Percentiles rank a stretch among this genome's conserved stretches.
Evolutionary conservation across 2,797 vertebrate species (phyloP).

Genomic region (Xenentodon cancila): DNA sequence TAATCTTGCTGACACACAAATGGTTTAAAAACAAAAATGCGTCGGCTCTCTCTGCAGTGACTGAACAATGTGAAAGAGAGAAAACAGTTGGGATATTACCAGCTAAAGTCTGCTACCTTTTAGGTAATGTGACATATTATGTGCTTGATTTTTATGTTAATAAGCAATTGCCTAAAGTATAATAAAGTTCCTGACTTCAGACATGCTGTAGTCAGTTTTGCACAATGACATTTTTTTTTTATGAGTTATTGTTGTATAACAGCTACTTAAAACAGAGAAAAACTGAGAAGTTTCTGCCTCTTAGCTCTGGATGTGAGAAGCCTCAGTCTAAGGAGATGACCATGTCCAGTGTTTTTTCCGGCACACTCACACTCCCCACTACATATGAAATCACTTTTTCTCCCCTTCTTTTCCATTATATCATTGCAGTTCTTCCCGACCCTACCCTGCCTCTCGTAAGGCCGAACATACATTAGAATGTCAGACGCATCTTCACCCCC

Average conservation of each 20-base stretch:
- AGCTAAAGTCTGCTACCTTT: background rate
- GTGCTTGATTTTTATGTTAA: background rate
- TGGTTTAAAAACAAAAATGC: no score
- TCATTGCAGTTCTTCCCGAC: slow-evolving; percentile 34
- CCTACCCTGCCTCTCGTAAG: slow-evolving; percentile 41
- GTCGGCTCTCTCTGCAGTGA: no score
- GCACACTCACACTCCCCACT: slow-evolving; percentile 31
- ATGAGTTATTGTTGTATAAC: no score
- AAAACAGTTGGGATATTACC: background rate
- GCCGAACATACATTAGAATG: slow-evolving; percentile 71
- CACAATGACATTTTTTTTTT: no score
- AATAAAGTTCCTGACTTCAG: background rate
- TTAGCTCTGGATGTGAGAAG: slow-evolving; percentile 26
- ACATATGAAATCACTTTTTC: slow-evolving; percentile 30
- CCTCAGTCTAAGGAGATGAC: slow-evolving; percentile 47
- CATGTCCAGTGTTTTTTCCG: slow-evolving; percentile 31
- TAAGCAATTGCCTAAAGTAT: background rate
- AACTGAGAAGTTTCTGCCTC: slow-evolving; percentile 10
- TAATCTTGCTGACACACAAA: no score
- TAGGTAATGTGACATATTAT: background rate
- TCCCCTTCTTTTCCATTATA: slow-evolving; percentile 21
- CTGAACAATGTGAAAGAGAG: no score
- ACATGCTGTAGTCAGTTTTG: no score
- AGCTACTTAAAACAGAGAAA: background rate
- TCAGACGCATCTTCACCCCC: slow-evolving; percentile 61